Base-by-base conservation (phyloP, 1,140 invertebrate genomes). In the Sitodiplosis mosellana region DNA sequence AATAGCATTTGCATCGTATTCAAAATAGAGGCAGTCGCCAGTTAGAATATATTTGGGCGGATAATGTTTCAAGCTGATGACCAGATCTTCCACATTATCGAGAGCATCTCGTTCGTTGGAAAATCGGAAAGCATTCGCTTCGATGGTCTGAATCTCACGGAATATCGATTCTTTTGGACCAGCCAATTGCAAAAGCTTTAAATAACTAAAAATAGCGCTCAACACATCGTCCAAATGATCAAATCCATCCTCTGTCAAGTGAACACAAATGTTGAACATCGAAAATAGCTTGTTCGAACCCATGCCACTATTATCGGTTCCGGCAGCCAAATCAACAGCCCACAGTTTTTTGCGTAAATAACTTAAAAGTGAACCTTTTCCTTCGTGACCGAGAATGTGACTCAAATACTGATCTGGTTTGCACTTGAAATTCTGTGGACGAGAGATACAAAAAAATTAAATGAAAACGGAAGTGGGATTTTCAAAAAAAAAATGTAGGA, bases 381-480 rank as follows among this genome's bases (percentile, higher is more conserved):
- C 89, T 66, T 94, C 88, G 61, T 94, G 83, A 1, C 87, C 89
- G 5, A 94, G 65, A 5, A 94, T 62, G 65, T 80, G 86, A 1
- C 81, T 78, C 0, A 94, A 58, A 55, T 91, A 89, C 42, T 82
- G 70, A 49, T 83, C 71, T 0, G 85, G 82, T 64, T 87, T 87
- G 21, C 69, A 73, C 61, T 76, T 76, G 59, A 89, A 91, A 15
- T 78, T 68, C 0, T 47, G 21, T n/a, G n/a, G n/a, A n/a, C n/a
- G n/a, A n/a, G 4, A 40, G 17, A 42, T 8, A 8, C 12, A 44
- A 44, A 44, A 15, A 17, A 38, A 38, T 38, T 38, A n/a, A 5
- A 38, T 5, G 12, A 38, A n/a, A n/a, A n/a, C n/a, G n/a, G n/a
- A n/a, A n/a, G n/a, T n/a, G n/a, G n/a, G n/a, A n/a, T n/a, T n/a